Base-by-base conservation (phyloP, 2,888 invertebrate genomes). In the Melanophora roralis region DNA sequence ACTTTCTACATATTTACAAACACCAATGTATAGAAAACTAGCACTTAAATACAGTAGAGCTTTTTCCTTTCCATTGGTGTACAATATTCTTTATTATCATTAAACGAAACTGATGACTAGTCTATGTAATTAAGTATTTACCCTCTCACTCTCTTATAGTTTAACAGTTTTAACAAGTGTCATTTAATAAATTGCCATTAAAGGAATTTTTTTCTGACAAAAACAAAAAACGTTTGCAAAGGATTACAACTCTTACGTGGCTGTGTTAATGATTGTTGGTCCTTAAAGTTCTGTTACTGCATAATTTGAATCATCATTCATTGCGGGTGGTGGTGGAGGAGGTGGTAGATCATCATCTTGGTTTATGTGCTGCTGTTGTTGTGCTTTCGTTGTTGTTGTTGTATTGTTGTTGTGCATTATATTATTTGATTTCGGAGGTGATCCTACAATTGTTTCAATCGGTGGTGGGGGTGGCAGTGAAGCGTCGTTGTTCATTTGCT, bases 241-340 rank as follows among this genome's bases (percentile, higher is more conserved):
- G n/a, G 14, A 51, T 23, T 53, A 36, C 38, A 53, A 53, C 45
- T 53, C 23, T 27, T 51, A 19, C 19, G 47, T 49, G 49, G 21
- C 38, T 45, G 45, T 45, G 45, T 45, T 45, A 19, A 23, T 4
- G 36, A 21, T 57, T 51, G 71, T 43, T 62, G 73, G 68, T 81
- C 60, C 67, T 88, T 90, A 90, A 83, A 90, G 88, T 85, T 90
- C 90, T 67, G 90, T 90, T 71, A 90, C 90, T 80, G 90, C 90
- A 84, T 90, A 90, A 82, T 90, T 90, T 64, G 90, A 90, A 64
- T 90, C 90, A 74, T 90, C 90, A 81, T 88, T 89, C 82, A 90
- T 88, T 83, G 88, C 88, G 71, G 88, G 88, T 78, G 88, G 88
- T 27, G 89, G 88, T 69, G 89, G 88, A 43, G 88, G 88, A 81